Percentiles rank a stretch among this genome's conserved stretches.
Evolutionary conservation across 1,140 invertebrate species (phyloP).

Genomic region (Anastrepha obliqua): DNA sequence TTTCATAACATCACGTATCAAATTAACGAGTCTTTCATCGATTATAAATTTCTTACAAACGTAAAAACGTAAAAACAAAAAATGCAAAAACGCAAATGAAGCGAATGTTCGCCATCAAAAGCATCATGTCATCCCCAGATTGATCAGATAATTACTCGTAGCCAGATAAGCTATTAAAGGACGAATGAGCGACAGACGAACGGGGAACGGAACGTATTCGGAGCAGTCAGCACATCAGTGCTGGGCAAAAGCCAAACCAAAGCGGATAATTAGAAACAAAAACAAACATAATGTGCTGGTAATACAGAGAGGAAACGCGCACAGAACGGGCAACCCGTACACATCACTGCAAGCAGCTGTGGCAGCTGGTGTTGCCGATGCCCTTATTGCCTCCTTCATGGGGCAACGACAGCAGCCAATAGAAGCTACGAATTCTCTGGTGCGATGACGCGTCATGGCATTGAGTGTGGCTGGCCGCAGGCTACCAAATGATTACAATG

Average conservation of each 20-base stretch:
- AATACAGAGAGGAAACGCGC: neutral
- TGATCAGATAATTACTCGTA: neutral
- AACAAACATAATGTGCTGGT: constrained; percentile 2
- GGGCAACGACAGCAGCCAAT: neutral
- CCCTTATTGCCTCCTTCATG: neutral
- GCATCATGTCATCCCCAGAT: neutral
- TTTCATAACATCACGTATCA: too few species aligned
- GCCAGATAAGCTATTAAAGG: neutral
- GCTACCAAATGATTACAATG: constrained; percentile 42
- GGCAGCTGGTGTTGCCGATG: neutral
- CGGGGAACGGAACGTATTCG: neutral
- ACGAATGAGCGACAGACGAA: neutral
- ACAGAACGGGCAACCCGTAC: neutral
- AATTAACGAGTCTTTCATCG: too few species aligned
- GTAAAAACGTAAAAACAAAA: neutral
- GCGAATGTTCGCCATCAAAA: neutral
- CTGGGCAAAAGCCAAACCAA: neutral
- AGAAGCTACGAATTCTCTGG: neutral
- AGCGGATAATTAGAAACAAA: constrained; percentile 39
- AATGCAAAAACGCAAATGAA: neutral
- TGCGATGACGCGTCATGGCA: neutral
- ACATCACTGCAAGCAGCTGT: neutral
- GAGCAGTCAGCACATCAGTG: neutral
- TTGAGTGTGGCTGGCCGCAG: constrained; percentile 29
- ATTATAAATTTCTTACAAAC: too few species aligned